These are phyloP conservation scores for Tympanoctomys barrerae DNA, from an alignment of 2,797 vertebrate species.

Conservation along the genomic window DNA sequence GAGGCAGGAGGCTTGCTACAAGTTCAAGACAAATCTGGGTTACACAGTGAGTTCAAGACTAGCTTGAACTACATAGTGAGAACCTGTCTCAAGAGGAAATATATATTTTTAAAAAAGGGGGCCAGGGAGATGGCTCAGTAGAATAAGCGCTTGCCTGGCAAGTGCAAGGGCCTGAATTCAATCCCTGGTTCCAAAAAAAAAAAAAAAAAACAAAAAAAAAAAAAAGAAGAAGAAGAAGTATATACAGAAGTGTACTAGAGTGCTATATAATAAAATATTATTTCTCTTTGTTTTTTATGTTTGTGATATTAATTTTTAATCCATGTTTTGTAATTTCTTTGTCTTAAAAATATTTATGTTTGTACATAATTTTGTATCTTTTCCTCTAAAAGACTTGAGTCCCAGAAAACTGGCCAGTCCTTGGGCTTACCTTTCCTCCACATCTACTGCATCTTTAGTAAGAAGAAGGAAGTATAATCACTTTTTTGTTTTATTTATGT, in stretches of 20 bases:
- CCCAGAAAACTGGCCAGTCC: not conserved
- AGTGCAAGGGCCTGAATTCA: too few species aligned
- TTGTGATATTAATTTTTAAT: not conserved
- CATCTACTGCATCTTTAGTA: not conserved
- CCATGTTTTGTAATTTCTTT: not conserved
- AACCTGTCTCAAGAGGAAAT: not conserved
- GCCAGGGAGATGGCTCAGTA: too few species aligned
- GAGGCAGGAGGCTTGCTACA: not conserved
- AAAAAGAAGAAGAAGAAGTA: not conserved
- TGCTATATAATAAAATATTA: not conserved
- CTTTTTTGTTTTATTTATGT: not conserved
- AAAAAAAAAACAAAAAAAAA: too few species aligned
- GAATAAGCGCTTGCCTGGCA: too few species aligned
- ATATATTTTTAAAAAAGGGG: too few species aligned
- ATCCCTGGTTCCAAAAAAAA: too few species aligned
- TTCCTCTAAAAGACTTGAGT: not conserved
- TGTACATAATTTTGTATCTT: too few species aligned
- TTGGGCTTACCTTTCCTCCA: not conserved
- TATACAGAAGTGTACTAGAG: not conserved
- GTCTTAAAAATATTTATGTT: not conserved
- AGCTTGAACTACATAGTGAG: not conserved
- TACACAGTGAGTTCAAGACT: not conserved
- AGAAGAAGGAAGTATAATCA: not conserved
- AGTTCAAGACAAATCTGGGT: not conserved
- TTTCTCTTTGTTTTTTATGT: not conserved